phyloP scores from a whole-genome alignment of 2,113 vertebrate genomes.

The Entosphenus tridentatus region DNA sequence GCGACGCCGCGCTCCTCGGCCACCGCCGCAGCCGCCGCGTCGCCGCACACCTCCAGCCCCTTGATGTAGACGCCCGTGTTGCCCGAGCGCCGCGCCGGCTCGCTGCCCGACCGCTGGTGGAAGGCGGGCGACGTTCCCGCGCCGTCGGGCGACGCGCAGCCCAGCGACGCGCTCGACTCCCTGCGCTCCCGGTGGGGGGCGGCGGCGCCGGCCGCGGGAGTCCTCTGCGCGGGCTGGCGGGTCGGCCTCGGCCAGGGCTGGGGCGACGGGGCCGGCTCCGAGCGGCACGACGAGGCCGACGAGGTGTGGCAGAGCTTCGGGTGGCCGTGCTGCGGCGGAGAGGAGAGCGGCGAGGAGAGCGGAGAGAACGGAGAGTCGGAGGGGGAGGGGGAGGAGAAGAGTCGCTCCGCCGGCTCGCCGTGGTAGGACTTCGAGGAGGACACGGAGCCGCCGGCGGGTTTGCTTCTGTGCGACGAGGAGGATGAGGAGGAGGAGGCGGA shows the following conservation, averaged over 20 bases:
- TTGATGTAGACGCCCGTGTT: constrained; percentile 37
- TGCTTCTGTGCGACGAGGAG: constrained; percentile 9
- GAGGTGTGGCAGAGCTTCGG: constrained; percentile 29
- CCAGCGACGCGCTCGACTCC: too few species aligned
- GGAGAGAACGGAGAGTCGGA: constrained; percentile 16
- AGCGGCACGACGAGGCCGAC: constrained; percentile 22
- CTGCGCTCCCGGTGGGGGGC: too few species aligned
- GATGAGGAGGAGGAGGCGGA: neutral
- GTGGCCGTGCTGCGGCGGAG: constrained; percentile 27
- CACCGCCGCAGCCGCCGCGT: constrained; percentile 21
- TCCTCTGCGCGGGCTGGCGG: constrained; percentile 31
- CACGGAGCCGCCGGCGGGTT: constrained; percentile 7
- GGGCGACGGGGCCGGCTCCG: constrained; percentile 22
- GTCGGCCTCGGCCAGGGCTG: constrained; percentile 19
- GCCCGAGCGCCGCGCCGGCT: constrained; percentile 9
- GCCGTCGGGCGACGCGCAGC: too few species aligned
- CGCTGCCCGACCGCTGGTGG: too few species aligned
- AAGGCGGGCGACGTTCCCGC: too few species aligned
- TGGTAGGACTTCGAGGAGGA: constrained; percentile 16
- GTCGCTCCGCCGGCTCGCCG: constrained; percentile 14
- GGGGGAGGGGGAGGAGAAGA: constrained; percentile 13
- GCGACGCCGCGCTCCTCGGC: too few species aligned
- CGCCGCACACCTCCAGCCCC: constrained; percentile 37
- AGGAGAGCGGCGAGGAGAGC: constrained; percentile 16
- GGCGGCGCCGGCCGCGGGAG: constrained; percentile 42